These are phyloP conservation scores for Prochilodus magdalenae DNA, from an alignment of 2,113 vertebrate species.

Conservation along the genomic window DNA sequence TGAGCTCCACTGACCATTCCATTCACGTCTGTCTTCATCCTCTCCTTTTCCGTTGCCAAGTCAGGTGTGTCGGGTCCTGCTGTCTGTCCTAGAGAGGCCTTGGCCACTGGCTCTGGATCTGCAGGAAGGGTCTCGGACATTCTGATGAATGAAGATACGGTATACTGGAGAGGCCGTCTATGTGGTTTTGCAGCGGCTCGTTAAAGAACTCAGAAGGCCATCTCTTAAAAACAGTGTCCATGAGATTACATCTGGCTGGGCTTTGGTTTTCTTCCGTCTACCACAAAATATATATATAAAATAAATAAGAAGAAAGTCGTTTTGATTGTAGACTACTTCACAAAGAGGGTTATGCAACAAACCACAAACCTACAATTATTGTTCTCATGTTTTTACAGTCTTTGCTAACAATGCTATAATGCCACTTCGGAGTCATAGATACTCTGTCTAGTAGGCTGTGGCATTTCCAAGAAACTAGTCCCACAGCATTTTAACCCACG, in stretches of 20 bases:
- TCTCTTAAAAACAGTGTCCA: not conserved
- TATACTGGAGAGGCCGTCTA: not conserved
- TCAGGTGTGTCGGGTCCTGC: slow-evolving; percentile 7
- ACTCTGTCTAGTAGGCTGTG: too few relatives aligned
- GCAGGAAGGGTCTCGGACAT: slow-evolving; percentile 35
- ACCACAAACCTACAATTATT: too few relatives aligned
- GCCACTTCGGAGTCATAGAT: not conserved
- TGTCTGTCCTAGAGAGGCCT: not conserved
- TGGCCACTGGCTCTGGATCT: slow-evolving; percentile 17
- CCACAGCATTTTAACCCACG: not conserved
- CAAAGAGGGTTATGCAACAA: not conserved
- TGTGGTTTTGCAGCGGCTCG: not conserved
- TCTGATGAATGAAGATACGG: not conserved
- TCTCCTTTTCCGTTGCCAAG: slow-evolving; percentile 27
- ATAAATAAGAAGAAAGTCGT: not conserved
- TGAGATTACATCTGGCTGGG: not conserved
- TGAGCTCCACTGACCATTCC: not conserved
- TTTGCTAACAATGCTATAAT: too few relatives aligned
- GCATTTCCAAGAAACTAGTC: not conserved
- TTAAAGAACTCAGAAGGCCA: slow-evolving; percentile 19
- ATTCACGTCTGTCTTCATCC: slow-evolving; percentile 24
- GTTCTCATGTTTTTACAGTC: too few relatives aligned
- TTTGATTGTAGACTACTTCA: not conserved
- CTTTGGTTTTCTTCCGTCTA: not conserved
- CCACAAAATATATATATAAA: not conserved